Base-by-base conservation (phyloP, 2,797 vertebrate species). In the Sarcoramphus papa region DNA sequence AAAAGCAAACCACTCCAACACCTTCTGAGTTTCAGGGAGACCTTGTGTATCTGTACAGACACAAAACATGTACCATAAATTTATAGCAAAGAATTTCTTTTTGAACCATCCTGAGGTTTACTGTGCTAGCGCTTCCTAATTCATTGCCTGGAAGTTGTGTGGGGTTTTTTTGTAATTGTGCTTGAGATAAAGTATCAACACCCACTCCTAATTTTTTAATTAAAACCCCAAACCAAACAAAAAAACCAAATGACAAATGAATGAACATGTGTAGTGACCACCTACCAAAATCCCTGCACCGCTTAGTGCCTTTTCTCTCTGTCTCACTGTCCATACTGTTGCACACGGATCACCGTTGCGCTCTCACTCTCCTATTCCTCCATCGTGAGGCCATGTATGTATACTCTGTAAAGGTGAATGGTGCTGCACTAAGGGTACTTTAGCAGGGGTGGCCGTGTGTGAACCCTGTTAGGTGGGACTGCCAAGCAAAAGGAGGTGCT, bases 331-430 rank as follows among this genome's bases (percentile, higher is more conserved):
- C 33, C 37, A 37, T 37, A 37, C 37, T 14, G 51, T 24, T 51
- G 37, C 16, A 14, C 31, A 25, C 1, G 5, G 41, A 22, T 50
- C 18, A 8, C n/a, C 1, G 4, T 33, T 60, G 31, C 5, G 4
- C 11, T 47, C 30, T 40, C 22, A 3, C 12, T 64, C 12, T 68
- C 30, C 37, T 74, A 5, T 72, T 76, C 19, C 12, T 74, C 22
- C 16, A 4, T 31, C 57, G 24, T 28, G 35, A 74, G 67, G 16
- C 45, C 10, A 6, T 30, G 9, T 59, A 14, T 60, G 9, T 31
- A 20, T 56, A 14, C 20, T 56, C 54, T 28, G 20, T 69, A 47
- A 75, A 54, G 47, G 30, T 25, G 33, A 60, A 51, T 33, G 56
- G 20, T 30, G 54, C 43, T 78, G 31, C 28, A 12, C 8, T 37